Evolutionary conservation across 2,888 invertebrate genomes (phyloP).

Genomic region (Thereva unica): DNA sequence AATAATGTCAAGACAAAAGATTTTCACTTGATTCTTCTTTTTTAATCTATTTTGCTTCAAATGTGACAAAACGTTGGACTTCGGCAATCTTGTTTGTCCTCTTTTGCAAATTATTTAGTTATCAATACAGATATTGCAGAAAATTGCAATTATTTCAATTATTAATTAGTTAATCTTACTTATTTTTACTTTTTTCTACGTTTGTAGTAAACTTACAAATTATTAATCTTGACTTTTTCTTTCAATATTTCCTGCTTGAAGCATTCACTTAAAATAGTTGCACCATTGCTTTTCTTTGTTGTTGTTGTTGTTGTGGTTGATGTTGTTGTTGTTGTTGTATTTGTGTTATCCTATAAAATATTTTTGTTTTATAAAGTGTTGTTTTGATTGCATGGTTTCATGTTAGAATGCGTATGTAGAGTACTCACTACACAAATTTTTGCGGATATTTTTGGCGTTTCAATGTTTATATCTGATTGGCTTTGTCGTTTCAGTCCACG

Average conservation of each 20-base stretch:
- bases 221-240: slow-evolving; percentile 38
- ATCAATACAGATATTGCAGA: slow-evolving; percentile 16
- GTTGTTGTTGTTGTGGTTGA: neutral
- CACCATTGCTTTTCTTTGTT: slow-evolving; percentile 34
- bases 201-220: slow-evolving; percentile 34
- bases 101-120: neutral
- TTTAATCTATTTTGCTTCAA: slow-evolving; percentile 1
- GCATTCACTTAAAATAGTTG: slow-evolving; percentile 38
- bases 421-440: slow-evolving; percentile 24
- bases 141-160: slow-evolving; percentile 14
- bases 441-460: slow-evolving; percentile 37
- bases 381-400: too few species aligned
- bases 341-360: neutral
- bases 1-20: too few species aligned
- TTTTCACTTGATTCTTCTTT: neutral
- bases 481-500: slow-evolving; percentile 48
- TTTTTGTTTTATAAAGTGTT: too few species aligned
- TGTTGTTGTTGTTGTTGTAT: slow-evolving; percentile 12
- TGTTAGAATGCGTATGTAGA: too few species aligned
- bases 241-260: slow-evolving; percentile 37
- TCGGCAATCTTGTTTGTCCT: neutral
- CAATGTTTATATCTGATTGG: slow-evolving; percentile 30
- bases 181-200: too few species aligned
- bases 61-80: neutral
- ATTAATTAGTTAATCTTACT: too few species aligned